Base-by-base conservation (phyloP, 1,140 invertebrate species). In the Drosophila equinoxialis region DNA sequence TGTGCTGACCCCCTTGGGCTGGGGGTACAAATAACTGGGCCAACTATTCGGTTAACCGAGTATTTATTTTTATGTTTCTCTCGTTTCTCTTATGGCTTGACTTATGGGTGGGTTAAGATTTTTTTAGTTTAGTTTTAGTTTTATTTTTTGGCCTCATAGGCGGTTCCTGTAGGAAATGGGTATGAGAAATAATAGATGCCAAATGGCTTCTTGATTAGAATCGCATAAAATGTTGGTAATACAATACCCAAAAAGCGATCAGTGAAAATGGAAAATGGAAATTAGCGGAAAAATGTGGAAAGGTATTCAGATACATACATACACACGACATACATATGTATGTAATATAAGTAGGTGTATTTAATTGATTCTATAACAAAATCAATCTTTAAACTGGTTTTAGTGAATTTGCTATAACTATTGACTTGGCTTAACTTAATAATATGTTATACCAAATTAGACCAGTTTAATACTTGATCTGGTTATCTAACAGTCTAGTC, bases 161-260 rank as follows among this genome's bases (percentile, higher is more conserved):
- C 35, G 30, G 1, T 35, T 13, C 11, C 23, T 26, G 45, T 54
- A 41, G 39, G 41, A 54, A 17, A 1, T 42, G 10, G 4, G 14
- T 3, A 20, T n/a, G 11, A 14, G 26, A 45, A 57, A 17, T 33
- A 20, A 59, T 59, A 37, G 35, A 59, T 37, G 57, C 57, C 57
- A 59, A 59, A 59, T 59, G 57, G 48, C 37, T 73, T 55, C 33
- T 45, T 69, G 54, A 76, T 69, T 69, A 64, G 26, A 69, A 76
- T 64, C 65, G 42, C 65, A 76, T 51, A 48, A 76, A 39, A 39
- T 39, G 37, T 39, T 42, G 35, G 35, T 63, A 13, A 42, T 26
- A n/a, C 37, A 39, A 17, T 33, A 35, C 30, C 8, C 35, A 17
- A 66, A 17, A 66, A 54, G 10, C 55, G 20, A 73, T 74, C 51